phyloP scores from a whole-genome alignment of 2,113 vertebrate genomes.

The Ibidorhyncha struthersii region DNA sequence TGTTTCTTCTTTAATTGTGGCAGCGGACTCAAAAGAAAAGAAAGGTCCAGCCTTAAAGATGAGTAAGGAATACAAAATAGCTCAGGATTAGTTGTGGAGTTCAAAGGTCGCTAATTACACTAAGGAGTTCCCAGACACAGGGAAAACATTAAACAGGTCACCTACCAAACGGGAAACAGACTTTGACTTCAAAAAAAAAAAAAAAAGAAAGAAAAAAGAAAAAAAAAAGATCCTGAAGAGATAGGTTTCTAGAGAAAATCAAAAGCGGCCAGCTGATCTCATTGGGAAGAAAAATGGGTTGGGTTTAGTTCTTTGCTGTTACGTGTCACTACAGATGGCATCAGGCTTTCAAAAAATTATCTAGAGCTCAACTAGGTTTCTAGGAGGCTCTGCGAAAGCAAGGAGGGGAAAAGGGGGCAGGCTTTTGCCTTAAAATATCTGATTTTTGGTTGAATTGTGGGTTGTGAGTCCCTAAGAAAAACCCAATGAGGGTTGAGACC shows the following conservation, averaged over 20 bases:
- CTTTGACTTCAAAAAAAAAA: conserved; percentile 78
- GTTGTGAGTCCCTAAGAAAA: background rate
- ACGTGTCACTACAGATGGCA: conserved; percentile 26
- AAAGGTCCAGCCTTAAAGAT: conserved; percentile 87
- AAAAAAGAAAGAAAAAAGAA: background rate
- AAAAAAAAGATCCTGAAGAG: conserved; percentile 74
- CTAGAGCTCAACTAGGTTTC: conserved; percentile 33
- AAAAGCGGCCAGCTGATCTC: conserved; percentile 74
- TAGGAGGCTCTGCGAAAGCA: background rate
- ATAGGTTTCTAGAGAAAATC: conserved; percentile 79
- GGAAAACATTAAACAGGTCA: conserved; percentile 89
- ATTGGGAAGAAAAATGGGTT: conserved; percentile 61
- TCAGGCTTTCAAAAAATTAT: conserved; percentile 1
- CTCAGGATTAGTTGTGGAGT: conserved; percentile 84
- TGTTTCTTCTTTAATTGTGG: conserved; percentile 89
- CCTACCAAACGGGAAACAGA: conserved; percentile 85
- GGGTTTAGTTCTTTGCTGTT: conserved; percentile 48
- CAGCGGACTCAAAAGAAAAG: conserved; percentile 83
- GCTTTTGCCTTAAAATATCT: background rate
- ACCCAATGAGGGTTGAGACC: background rate
- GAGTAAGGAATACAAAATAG: conserved; percentile 89
- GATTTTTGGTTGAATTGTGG: background rate
- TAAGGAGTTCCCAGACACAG: conserved; percentile 88
- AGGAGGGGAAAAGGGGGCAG: background rate
- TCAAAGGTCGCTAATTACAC: conserved; percentile 88